Conservation (phyloP, 2,888 invertebrate species). For the Dioctria rufipes region DNA sequence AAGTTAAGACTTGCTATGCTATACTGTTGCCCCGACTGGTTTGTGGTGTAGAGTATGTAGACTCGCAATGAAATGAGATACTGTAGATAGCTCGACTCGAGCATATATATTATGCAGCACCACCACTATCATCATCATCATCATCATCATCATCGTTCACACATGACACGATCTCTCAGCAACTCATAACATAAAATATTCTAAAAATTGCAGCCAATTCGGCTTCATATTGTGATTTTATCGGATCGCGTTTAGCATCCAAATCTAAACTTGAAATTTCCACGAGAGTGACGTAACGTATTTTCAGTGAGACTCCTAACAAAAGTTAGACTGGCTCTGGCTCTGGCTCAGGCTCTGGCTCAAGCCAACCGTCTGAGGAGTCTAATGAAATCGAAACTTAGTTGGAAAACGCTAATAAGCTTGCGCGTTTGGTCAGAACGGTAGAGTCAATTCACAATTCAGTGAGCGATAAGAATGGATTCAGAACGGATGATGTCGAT, state of each 20-base stretch:
- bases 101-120: no score
- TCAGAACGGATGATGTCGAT: constrained; percentile 30
- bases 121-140: no score
- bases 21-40: neutral
- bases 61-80: no score
- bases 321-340: neutral
- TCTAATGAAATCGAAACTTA: constrained; percentile 26
- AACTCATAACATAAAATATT: neutral
- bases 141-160: neutral
- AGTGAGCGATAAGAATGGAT: constrained; percentile 47
- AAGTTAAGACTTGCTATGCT: neutral
- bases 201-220: constrained; percentile 28
- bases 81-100: no score
- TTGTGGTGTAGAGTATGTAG: neutral
- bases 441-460: constrained; percentile 40
- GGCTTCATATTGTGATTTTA: constrained; percentile 18
- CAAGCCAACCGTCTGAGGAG: neutral
- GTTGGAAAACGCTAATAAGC: constrained; percentile 18
- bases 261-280: constrained; percentile 48
- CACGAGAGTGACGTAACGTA: constrained; percentile 34
- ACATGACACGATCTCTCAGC: neutral
- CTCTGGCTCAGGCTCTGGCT: neutral
- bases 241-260: constrained; percentile 28
- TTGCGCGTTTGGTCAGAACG: neutral
- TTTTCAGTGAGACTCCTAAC: neutral